Evolutionary conservation across 2,797 vertebrate species (phyloP).

Genomic region (Sphenopsis melanotis): DNA sequence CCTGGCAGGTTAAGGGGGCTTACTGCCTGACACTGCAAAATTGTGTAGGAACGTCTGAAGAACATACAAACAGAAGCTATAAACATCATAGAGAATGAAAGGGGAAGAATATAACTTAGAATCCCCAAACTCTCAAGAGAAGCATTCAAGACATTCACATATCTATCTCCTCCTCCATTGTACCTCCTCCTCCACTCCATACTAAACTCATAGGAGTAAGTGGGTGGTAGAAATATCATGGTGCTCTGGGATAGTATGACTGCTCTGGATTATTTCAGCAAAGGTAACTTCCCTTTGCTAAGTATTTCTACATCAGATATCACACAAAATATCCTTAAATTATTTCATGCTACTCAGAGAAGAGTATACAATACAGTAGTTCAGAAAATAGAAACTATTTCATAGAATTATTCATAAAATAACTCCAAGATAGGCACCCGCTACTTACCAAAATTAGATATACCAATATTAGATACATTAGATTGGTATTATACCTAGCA

Average conservation of each 20-base stretch:
- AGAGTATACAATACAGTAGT: background rate
- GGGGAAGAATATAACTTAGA: background rate
- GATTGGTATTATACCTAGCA: background rate
- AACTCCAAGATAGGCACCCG: background rate
- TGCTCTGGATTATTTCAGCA: background rate
- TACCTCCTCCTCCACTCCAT: background rate
- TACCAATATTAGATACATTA: background rate
- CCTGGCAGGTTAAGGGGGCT: background rate
- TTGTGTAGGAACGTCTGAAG: background rate
- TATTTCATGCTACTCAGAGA: background rate
- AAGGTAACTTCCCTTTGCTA: background rate
- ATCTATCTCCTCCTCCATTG: background rate
- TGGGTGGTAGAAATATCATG: background rate
- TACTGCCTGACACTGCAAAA: background rate
- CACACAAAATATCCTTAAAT: background rate
- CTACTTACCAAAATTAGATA: background rate
- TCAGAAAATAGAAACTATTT: background rate
- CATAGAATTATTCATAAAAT: background rate
- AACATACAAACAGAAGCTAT: background rate
- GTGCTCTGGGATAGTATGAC: background rate
- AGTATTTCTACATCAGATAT: background rate
- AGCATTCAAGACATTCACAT: background rate
- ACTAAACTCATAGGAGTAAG: background rate
- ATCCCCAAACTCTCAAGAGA: rapidly evolving
- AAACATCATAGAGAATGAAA: background rate